Percentiles rank a stretch among this genome's conserved stretches.
Conservation (phyloP, 2,888 invertebrate genomes). For the Nomada fabriciana region DNA sequence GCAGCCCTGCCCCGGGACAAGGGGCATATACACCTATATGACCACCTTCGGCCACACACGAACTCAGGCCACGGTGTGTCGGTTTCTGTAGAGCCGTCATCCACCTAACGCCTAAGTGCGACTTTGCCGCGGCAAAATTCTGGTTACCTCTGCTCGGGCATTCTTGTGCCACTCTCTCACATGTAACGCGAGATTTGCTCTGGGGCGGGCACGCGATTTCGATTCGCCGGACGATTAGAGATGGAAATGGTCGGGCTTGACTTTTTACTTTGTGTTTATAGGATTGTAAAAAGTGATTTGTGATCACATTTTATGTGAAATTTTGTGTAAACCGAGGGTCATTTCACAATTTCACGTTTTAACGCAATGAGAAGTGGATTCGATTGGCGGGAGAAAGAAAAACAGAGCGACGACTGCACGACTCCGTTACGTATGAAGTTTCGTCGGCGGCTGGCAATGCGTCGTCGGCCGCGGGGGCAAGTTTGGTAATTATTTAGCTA, state of each 20-base stretch:
- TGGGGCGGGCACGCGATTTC: slow-evolving; percentile 2
- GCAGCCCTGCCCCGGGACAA: slow-evolving; percentile 78
- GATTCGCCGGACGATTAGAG: neutral
- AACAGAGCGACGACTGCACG: slow-evolving; percentile 25
- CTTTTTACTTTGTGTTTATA: neutral
- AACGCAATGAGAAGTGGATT: neutral
- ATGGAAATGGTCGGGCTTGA: neutral
- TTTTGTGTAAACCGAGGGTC: neutral
- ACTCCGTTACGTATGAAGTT: slow-evolving; percentile 62
- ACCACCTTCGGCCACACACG: slow-evolving; percentile 22
- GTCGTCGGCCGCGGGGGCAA: slow-evolving; percentile 70
- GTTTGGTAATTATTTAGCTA: slow-evolving; percentile 84
- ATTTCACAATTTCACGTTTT: neutral
- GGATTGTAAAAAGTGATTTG: neutral
- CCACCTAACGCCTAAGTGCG: slow-evolving; percentile 13
- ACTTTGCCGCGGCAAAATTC: slow-evolving; percentile 15
- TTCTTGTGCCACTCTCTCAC: neutral
- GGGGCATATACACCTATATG: slow-evolving; percentile 56
- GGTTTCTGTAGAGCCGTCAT: slow-evolving; percentile 40
- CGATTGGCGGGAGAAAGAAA: neutral
- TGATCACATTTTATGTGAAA: neutral
- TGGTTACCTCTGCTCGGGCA: neutral
- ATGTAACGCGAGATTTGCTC: neutral
- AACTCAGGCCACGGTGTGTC: neutral
- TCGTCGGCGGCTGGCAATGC: slow-evolving; percentile 65